These are phyloP conservation scores for Distichodus sexfasciatus DNA, from an alignment of 2,797 vertebrate species.

Conservation along the genomic window DNA sequence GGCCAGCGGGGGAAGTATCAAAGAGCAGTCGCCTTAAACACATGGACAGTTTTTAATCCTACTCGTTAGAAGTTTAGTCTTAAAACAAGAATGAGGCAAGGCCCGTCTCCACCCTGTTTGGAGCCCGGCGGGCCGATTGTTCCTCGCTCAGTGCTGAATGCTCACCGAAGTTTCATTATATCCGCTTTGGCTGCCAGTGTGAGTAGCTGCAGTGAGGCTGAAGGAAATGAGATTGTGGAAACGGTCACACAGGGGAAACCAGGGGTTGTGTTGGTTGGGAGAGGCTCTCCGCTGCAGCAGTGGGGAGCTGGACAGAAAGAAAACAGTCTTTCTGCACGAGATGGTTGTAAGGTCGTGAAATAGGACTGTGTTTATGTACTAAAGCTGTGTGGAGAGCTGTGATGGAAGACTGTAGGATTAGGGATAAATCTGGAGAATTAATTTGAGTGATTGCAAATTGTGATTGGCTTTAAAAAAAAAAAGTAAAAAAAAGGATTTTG, in stretches of 20 bases:
- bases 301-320: not conserved
- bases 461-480: too few species aligned
- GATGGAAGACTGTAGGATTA: too few species aligned
- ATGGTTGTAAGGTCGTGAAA: too few species aligned
- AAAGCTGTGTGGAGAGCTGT: too few species aligned
- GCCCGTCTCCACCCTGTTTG: constrained; percentile 13
- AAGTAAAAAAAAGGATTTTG: too few species aligned
- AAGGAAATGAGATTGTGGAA: constrained; percentile 39
- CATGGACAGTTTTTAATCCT: not conserved
- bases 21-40: too few species aligned
- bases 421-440: too few species aligned
- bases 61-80: constrained; percentile 1
- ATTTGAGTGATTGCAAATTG: too few species aligned
- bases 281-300: not conserved
- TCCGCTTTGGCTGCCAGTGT: constrained; percentile 27
- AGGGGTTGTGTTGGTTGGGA: constrained; percentile 3
- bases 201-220: constrained; percentile 22
- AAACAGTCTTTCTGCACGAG: not conserved
- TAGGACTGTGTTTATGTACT: too few species aligned
- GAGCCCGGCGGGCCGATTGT: constrained; percentile 10
- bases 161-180: constrained; percentile 15
- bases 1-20: too few species aligned
- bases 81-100: not conserved
- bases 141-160: not conserved
- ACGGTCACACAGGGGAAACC: constrained; percentile 15